Evolutionary conservation across 2,888 invertebrate genomes (phyloP), one percentile per base, ranked within the genome.

Genomic region (Calameuta pallipes): DNA sequence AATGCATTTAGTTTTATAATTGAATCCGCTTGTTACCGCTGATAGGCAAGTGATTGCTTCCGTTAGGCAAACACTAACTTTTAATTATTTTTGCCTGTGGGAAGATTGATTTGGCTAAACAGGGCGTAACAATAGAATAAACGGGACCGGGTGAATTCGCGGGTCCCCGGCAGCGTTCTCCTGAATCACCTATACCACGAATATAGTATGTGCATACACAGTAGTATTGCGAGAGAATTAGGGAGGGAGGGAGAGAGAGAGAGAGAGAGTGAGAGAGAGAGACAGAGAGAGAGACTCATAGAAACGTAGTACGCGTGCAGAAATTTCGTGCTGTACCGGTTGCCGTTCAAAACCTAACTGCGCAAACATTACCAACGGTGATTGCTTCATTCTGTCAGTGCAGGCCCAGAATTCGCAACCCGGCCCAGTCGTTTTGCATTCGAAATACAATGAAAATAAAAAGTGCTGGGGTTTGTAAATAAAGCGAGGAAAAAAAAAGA

Each of bases 61-160:
- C 87, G 86, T 85, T 86, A 85, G 86, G 85, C 86, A 87, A 88
- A 88, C 86, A 87, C 85, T 83, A 86, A 87, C 86, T 88, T 88
- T 88, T 88, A 87, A 88, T 88, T 86, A 87, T 87, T 87, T 87
- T 84, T 79, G 80, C 79, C 76, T 35, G 4, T 15, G 31, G 79
- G 76, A 79, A 77, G 73, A 80, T 81, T 84, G 85, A 86, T 84
- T 88, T 83, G 82, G 81, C 86, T 85, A 87, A 87, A 86, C 87
- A 88, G 84, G 79, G 83, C 80, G 81, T 83, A 84, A 87, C 87
- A 83, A 85, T 85, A 73, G 81, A 85, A 84, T 85, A 86, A 85
- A 87, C 80, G 81, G 80, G 76, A 76, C 35, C 69, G 75, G 78
- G 30, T 71, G 41, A 56, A 56, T 56, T 23, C 41, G 41, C 41